Conservation (phyloP, 92 coral and sea anemone species). For the Phenganax subtilis region DNA sequence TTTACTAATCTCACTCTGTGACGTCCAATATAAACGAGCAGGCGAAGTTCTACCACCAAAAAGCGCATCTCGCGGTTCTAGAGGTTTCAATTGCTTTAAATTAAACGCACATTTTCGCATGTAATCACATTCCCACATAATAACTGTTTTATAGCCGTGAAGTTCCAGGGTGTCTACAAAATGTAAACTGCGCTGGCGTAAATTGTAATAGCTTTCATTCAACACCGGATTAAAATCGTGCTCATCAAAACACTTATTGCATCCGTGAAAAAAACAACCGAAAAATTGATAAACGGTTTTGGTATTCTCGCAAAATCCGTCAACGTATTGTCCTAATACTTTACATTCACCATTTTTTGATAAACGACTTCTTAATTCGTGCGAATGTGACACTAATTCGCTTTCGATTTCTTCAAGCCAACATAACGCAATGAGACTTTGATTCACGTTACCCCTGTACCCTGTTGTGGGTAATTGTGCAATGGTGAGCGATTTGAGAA, state of each 20-base stretch:
- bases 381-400: neutral
- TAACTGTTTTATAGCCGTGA: neutral
- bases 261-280: no score
- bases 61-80: no score
- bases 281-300: constrained; percentile 15
- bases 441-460: constrained; percentile 22
- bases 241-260: no score
- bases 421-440: no score
- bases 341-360: no score
- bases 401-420: no score
- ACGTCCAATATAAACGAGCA: no score
- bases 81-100: neutral
- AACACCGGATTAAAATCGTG: no score
- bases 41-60: no score
- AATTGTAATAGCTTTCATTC: no score
- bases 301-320: constrained; percentile 14
- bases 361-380: neutral
- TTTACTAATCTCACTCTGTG: neutral
- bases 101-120: neutral
- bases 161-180: neutral
- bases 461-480: constrained; percentile 20
- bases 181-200: neutral
- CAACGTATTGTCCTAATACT: constrained; percentile 16
- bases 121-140: no score
- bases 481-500: neutral